Base-by-base conservation (phyloP, 1,140 invertebrate genomes). In the Euura saliciscinereae region DNA sequence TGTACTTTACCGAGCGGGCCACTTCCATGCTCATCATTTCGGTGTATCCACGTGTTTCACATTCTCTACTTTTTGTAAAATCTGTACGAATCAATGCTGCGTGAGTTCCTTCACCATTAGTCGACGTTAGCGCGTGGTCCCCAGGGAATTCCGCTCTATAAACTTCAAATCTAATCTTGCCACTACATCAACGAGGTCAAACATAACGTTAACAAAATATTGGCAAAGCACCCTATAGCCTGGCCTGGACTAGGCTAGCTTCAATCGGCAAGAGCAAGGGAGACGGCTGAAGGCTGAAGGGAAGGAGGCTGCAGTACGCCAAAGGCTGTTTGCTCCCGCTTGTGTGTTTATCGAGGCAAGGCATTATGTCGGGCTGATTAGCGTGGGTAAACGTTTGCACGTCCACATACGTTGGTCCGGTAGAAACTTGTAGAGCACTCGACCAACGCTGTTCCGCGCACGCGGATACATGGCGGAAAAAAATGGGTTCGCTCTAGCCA, bases 161-260 rank as follows among this genome's bases (percentile, higher is more conserved):
- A 86, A 85, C 81, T 85, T 83, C 80, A 85, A 86, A 86, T 86
- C 84, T 83, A 86, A 87, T 87, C 84, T 85, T 82, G 81, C 82
- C 82, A 80, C 79, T 83, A 83, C 84, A 82, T 84, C 83, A 79
- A 78, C 70, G 43, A 76, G 78, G 73, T 74, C 79, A 85, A 85
- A 85, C 82, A 83, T 80, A 77, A 81, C 75, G 80, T 81, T 85
- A 79, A 78, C 73, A 85, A 85, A 85, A 86, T 83, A 85, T 71
- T 71, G 65, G 65, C 65, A 44, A 71, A 71, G 66, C 59, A 71
- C 65, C 59, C 45, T 65, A 65, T 44, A 59, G 51, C 51, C 13
- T 6, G 51, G 51, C 51, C 13, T n/a, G 51, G 6, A 59, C 51
- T 59, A 59, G 51, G 6, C 51, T 59, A n/a, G 6, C 51, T 59